Base-by-base conservation (phyloP, 1,140 invertebrate species). In the Eurosta solidaginis region DNA sequence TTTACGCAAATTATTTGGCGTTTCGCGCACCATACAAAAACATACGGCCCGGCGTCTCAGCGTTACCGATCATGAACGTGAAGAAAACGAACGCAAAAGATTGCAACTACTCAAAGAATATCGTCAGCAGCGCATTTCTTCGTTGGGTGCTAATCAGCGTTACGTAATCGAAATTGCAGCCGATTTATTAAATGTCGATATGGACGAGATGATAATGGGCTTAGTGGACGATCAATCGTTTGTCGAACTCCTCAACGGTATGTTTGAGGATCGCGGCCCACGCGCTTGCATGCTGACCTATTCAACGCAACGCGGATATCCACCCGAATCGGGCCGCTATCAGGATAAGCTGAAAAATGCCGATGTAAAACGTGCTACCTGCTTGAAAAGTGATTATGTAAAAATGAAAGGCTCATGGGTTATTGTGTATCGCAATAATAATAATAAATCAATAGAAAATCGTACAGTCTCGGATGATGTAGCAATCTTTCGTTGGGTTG, bases 141-240 rank as follows among this genome's bases (percentile, higher is more conserved):
- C 79, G 22, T 59, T 84, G 36, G 83, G 83, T 6, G 86, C 89
- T 7, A 90, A 90, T 25, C 91, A 92, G 80, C 89, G 90, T 78
- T 92, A 92, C 82, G 83, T 94, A 14, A 86, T 93, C 49, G 92
- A 93, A 80, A 89, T 91, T 77, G 90, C 89, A 42, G 91, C 91
- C n/a, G 87, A 89, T 22, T 87, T 92, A 74, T 85, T 92, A 59
- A 42, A 27, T 9, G 85, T 90, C 50, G 88, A 91, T 3, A 80
- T 87, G 22, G 89, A 91, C 42, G 89, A 90, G 78, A 87, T 94
- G 0, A 88, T 93, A 82, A 92, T 93, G 78, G 92, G 92, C 42
- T 89, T 93, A 14, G 89, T 90, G 36, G 93, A 94, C 83, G 89
- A 89, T 59, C 90, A 91, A 49, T 82, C 89, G 77, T 91, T 92